Percentiles rank a stretch among this genome's conserved stretches.
Evolutionary conservation across 2,888 invertebrate genomes (phyloP).

Genomic region (Troides aeacus): DNA sequence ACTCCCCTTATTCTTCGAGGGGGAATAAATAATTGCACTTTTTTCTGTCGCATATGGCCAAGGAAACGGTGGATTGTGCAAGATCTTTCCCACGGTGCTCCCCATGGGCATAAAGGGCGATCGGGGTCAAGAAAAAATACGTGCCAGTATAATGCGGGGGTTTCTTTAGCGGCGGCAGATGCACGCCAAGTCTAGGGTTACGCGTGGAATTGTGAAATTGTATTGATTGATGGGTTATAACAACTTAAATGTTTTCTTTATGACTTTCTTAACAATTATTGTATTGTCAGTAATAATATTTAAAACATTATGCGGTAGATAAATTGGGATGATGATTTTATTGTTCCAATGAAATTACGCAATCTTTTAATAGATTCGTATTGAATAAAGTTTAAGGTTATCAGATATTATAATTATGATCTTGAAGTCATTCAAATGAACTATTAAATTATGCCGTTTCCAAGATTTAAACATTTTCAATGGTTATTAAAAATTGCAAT

Average conservation of each 20-base stretch:
- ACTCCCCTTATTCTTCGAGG: slow-evolving; percentile 78
- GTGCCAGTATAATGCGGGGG: slow-evolving; percentile 71
- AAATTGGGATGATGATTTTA: too few relatives aligned
- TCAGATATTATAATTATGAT: neutral
- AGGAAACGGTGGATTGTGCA: slow-evolving; percentile 76
- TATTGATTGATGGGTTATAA: slow-evolving; percentile 60
- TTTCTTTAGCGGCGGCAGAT: slow-evolving; percentile 75
- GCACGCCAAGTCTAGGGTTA: slow-evolving; percentile 69
- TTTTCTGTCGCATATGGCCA: slow-evolving; percentile 80
- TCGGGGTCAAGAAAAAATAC: slow-evolving; percentile 79
- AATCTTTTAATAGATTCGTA: neutral
- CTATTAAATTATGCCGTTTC: neutral
- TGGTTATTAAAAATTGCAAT: neutral
- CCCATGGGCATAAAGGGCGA: slow-evolving; percentile 73
- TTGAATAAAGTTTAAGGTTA: slow-evolving; percentile 10
- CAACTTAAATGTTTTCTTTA: neutral
- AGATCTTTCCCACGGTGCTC: slow-evolving; percentile 78
- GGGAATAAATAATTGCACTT: slow-evolving; percentile 80
- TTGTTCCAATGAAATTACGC: neutral
- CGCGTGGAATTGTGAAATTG: slow-evolving; percentile 68
- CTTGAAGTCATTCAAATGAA: neutral
- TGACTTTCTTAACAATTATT: neutral
- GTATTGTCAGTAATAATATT: neutral
- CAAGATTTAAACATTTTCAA: neutral
- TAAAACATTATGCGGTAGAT: neutral